Conservation (phyloP, 2,888 invertebrate species). For the Apamea monoglypha region DNA sequence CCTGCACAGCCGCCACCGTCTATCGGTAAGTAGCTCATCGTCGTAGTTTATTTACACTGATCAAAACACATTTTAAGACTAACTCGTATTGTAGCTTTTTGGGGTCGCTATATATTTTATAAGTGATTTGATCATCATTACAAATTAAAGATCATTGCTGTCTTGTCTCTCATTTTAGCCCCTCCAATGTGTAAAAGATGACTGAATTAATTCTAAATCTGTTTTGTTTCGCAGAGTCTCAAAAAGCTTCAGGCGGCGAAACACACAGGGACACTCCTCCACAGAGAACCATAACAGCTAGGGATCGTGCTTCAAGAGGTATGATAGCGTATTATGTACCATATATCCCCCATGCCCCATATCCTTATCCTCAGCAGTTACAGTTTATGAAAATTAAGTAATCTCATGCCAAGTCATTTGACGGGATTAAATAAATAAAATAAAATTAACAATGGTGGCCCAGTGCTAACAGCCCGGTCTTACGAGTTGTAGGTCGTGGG, state of each 20-base stretch:
- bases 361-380: background rate
- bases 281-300: conserved; percentile 61
- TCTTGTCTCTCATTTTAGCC: background rate
- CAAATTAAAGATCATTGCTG: background rate
- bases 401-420: background rate
- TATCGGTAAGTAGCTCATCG: conserved; percentile 26
- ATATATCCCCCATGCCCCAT: background rate
- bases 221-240: conserved; percentile 76
- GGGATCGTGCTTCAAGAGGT: conserved; percentile 73
- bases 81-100: background rate
- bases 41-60: background rate
- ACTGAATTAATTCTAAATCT: background rate
- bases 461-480: too few species aligned
- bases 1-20: background rate
- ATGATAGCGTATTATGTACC: conserved; percentile 10
- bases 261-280: conserved; percentile 64
- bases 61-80: background rate
- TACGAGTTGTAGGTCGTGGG: too few species aligned
- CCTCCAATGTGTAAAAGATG: background rate
- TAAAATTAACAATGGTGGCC: background rate
- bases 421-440: background rate
- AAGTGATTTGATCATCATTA: background rate
- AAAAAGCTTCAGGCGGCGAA: conserved; percentile 71
- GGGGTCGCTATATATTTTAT: background rate
- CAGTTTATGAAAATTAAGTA: background rate